A percentile compares a stretch with the other conserved stretches of the same genome.
These are phyloP conservation scores for Hemicrepidius hirtus DNA, from an alignment of 2,888 invertebrate species.

Conservation along the genomic window DNA sequence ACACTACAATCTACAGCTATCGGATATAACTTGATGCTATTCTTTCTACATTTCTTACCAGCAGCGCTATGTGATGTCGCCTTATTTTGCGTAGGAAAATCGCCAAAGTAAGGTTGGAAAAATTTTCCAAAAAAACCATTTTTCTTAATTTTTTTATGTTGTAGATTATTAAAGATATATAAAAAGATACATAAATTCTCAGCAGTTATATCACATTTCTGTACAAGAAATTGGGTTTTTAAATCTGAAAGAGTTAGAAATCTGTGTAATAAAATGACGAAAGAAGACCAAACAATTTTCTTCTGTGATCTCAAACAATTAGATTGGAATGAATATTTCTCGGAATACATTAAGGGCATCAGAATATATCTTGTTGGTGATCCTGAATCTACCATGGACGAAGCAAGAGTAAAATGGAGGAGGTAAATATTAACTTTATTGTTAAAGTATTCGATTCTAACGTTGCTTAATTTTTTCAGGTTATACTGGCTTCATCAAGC, in stretches of 20 bases:
- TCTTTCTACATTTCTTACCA: constrained; percentile 81
- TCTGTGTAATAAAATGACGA: constrained; percentile 74
- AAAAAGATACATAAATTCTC: constrained; percentile 87
- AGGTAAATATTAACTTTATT: constrained; percentile 52
- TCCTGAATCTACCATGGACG: constrained; percentile 79
- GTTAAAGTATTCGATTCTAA: neutral
- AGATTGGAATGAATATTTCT: constrained; percentile 85
- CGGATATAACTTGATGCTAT: constrained; percentile 76
- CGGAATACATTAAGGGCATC: constrained; percentile 83
- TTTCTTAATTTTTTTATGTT: constrained; percentile 44
- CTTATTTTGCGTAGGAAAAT: constrained; percentile 75
- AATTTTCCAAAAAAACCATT: too few relatives aligned
- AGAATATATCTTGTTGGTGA: constrained; percentile 88
- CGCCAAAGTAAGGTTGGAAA: constrained; percentile 74
- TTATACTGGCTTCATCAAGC: constrained; percentile 55
- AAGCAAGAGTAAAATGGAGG: constrained; percentile 70
- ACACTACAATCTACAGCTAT: constrained; percentile 78
- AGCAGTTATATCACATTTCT: constrained; percentile 84
- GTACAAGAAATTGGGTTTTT: constrained; percentile 82
- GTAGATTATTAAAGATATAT: constrained; percentile 86
- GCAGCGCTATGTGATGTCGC: constrained; percentile 78
- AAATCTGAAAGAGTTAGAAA: constrained; percentile 77
- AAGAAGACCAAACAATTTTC: constrained; percentile 77
- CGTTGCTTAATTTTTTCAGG: constrained; percentile 43
- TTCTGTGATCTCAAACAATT: constrained; percentile 84